Evolutionary conservation across 2,888 invertebrate species (phyloP), one percentile per base, ranked within the genome.

Genomic region (Autographa pulchrina): DNA sequence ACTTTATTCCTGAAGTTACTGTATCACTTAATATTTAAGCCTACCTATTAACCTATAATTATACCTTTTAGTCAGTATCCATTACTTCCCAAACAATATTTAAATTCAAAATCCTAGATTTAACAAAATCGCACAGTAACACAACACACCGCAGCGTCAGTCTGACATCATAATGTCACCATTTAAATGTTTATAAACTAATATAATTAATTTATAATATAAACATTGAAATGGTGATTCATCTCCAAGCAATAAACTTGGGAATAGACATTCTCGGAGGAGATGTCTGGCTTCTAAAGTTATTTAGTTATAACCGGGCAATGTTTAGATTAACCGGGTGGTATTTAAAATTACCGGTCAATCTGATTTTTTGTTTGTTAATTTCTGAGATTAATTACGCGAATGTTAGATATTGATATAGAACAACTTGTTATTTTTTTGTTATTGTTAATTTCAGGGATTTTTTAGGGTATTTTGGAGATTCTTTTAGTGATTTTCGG

Each of bases 241-340:
- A 0, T 72, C 74, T 70, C 63, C 68, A 69, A 65, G 80, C 75
- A 32, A 20, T 74, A 41, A 70, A 38, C 60, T 59, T 52, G 73
- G 80, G 67, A 73, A 60, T 79, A 80, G 83, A 81, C 81, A 80
- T 85, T 87, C 82, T 86, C 81, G 81, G 85, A 84, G 82, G 77
- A 74, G 83, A 76, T 38, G 76, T 75, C 78, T 83, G n/a, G 5
- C 16, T 48, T 48, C 16, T 48, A 48, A 8, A 48, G 14, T 16
- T 48, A 4, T 48, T n/a, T 16, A 48, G n/a, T 4, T n/a, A 6
- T n/a, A n/a, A 16, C 70, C 63, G 68, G 25, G 25, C 61, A 31
- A 35, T 16, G 8, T 18, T 31, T 0, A 58, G 60, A 62, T 25
- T 61, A 18, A 14, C 16, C 48, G 7, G 18, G 54, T 56, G 0